phyloP scores from a whole-genome alignment of 2,797 vertebrate species.

The Xenentodon cancila region DNA sequence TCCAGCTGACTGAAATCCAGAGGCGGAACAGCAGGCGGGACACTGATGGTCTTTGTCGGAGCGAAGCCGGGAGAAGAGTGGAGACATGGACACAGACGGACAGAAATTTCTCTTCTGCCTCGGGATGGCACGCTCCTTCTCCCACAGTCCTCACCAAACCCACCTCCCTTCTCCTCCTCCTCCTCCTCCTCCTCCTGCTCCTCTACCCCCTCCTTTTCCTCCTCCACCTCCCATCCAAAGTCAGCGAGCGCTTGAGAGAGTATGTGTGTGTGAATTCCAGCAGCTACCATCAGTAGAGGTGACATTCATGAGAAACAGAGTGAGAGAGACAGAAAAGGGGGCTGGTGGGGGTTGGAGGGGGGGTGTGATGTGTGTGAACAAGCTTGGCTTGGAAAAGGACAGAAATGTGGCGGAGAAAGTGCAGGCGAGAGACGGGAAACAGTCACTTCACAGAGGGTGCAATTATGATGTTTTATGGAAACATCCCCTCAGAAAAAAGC shows the following conservation, averaged over 20 bases:
- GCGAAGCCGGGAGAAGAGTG: constrained; percentile 66
- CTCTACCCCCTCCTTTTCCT: constrained; percentile 12
- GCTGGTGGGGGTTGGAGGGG: constrained; percentile 21
- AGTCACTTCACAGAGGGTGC: constrained; percentile 57
- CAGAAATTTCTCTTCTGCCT: constrained; percentile 81
- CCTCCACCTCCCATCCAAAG: constrained; percentile 77
- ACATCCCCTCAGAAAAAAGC: constrained; percentile 1
- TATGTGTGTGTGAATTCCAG: constrained; percentile 78
- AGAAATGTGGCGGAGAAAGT: constrained; percentile 52
- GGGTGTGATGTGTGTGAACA: constrained; percentile 62
- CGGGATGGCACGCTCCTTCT: constrained; percentile 77
- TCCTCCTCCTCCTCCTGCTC: constrained; percentile 19
- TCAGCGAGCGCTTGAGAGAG: constrained; percentile 76
- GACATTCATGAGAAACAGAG: constrained; percentile 84
- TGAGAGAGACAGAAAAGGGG: background rate
- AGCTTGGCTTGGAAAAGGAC: constrained; percentile 54
- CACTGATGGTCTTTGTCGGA: constrained; percentile 59
- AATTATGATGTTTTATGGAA: constrained; percentile 52
- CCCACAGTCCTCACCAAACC: constrained; percentile 73
- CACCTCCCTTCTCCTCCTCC: constrained; percentile 46
- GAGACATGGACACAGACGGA: constrained; percentile 75
- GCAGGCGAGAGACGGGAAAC: constrained; percentile 51
- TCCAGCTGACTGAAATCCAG: constrained; percentile 78
- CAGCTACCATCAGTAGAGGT: constrained; percentile 85
- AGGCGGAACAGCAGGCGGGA: constrained; percentile 72